Percentiles rank a stretch among this genome's conserved stretches.
phyloP scores from a whole-genome alignment of 2,113 vertebrate genomes.

The Neogobius melanostomus region DNA sequence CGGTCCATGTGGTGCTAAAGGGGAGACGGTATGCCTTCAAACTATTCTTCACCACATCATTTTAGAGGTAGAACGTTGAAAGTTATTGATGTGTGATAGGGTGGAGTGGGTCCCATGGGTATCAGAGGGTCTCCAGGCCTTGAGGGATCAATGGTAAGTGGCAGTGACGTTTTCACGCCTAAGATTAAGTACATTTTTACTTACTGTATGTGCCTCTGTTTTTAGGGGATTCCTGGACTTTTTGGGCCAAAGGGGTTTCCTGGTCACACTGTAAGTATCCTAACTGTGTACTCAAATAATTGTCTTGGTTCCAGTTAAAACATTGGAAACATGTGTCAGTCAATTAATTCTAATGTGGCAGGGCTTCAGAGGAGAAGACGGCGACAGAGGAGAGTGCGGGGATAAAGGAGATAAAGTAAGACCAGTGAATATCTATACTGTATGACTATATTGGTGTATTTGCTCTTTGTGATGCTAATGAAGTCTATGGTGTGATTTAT shows the following conservation, averaged over 20 bases:
- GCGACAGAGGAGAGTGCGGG: slow-evolving; percentile 78
- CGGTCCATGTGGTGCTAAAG: slow-evolving; percentile 76
- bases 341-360: slow-evolving; percentile 25
- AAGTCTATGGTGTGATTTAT: not conserved
- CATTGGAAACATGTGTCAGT: not conserved
- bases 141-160: slow-evolving; percentile 77
- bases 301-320: not conserved
- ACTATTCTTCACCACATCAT: not conserved
- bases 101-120: slow-evolving; percentile 64
- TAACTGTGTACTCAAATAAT: not conserved
- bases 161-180: not conserved
- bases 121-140: slow-evolving; percentile 71
- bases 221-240: slow-evolving; percentile 75
- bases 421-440: not conserved
- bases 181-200: no score
- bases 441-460: not conserved
- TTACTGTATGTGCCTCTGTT: slow-evolving; percentile 6
- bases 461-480: not conserved
- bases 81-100: slow-evolving; percentile 62
- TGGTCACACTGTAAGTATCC: slow-evolving; percentile 73
- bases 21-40: slow-evolving; percentile 70
- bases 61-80: not conserved
- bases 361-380: slow-evolving; percentile 69
- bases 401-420: slow-evolving; percentile 77
- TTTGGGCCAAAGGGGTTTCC: slow-evolving; percentile 69